These are phyloP conservation scores for Plestiodon gilberti DNA, from an alignment of 2,113 vertebrate genomes.

Conservation along the genomic window DNA sequence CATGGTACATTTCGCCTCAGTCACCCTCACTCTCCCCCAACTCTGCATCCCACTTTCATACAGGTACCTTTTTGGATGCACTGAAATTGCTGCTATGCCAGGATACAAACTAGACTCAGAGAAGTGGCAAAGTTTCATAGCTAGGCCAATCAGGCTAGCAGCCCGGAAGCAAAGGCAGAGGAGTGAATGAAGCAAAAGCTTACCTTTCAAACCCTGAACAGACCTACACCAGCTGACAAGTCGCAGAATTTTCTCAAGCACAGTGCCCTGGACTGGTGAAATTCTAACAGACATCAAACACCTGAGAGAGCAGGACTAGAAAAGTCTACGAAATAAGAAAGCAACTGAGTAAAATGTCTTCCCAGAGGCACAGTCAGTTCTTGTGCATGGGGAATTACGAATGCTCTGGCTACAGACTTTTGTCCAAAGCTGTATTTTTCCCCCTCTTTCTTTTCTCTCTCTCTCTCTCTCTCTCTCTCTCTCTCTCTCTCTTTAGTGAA, in stretches of 20 bases:
- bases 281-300: slow-evolving; percentile 73
- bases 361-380: slow-evolving; percentile 88
- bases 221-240: slow-evolving; percentile 79
- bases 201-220: slow-evolving; percentile 81
- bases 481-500: slow-evolving; percentile 86
- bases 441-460: slow-evolving; percentile 64
- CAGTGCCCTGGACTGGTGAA: slow-evolving; percentile 73
- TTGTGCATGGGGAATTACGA: slow-evolving; percentile 93
- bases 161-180: slow-evolving; percentile 67
- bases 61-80: slow-evolving; percentile 51
- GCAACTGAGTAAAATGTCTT: slow-evolving; percentile 84
- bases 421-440: slow-evolving; percentile 96
- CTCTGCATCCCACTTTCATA: slow-evolving; percentile 34
- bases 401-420: slow-evolving; percentile 98
- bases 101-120: slow-evolving; percentile 64
- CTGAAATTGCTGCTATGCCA: slow-evolving; percentile 65
- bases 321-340: slow-evolving; percentile 76
- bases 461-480: slow-evolving; percentile 57
- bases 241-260: slow-evolving; percentile 77
- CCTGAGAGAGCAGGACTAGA: slow-evolving; percentile 77
- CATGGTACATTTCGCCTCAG: slow-evolving; percentile 64
- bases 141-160: slow-evolving; percentile 74
- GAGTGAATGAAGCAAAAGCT: slow-evolving; percentile 76
- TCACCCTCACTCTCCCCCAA: not conserved
- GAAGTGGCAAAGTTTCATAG: slow-evolving; percentile 73